These are phyloP conservation scores for Tretioscincus oriximinensis DNA, from an alignment of 2,113 vertebrate species.

Conservation along the genomic window DNA sequence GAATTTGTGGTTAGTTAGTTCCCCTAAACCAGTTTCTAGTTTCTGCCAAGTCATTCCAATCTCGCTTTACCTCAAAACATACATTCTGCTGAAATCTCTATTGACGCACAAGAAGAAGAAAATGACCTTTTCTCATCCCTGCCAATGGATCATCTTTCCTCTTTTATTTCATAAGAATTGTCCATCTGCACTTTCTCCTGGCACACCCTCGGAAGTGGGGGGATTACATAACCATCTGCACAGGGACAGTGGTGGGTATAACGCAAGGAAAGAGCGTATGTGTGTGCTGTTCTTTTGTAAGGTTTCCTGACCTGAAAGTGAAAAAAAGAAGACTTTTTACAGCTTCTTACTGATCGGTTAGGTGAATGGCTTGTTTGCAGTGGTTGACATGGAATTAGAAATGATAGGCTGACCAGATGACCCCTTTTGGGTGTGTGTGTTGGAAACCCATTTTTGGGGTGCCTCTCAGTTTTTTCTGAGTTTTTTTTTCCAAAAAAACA, in stretches of 20 bases:
- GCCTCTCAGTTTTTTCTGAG: too few species aligned
- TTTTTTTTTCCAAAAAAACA: too few species aligned
- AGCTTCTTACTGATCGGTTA: not conserved
- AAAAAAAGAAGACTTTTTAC: too few species aligned
- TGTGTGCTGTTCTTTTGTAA: slow-evolving; percentile 10
- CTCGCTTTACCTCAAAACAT: slow-evolving; percentile 35
- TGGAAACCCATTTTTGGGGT: too few species aligned
- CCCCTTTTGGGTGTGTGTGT: too few species aligned
- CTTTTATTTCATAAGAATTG: slow-evolving; percentile 60
- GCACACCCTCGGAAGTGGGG: slow-evolving; percentile 45
- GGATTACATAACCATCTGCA: slow-evolving; percentile 42
- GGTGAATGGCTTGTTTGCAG: not conserved
- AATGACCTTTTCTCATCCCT: slow-evolving; percentile 51
- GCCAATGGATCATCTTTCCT: slow-evolving; percentile 50
- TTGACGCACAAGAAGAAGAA: slow-evolving; percentile 32
- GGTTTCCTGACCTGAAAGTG: slow-evolving; percentile 1
- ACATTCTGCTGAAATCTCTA: slow-evolving; percentile 22
- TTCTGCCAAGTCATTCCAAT: slow-evolving; percentile 30
- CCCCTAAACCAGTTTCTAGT: slow-evolving; percentile 27
- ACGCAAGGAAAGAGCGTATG: slow-evolving; percentile 3
- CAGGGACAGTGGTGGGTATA: slow-evolving; percentile 26
- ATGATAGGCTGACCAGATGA: too few species aligned
- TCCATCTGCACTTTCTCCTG: slow-evolving; percentile 49
- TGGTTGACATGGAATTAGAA: slow-evolving; percentile 21
- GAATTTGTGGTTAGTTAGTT: slow-evolving; percentile 37